phyloP scores from a whole-genome alignment of 2,113 vertebrate species.

The Sialia sialis region DNA sequence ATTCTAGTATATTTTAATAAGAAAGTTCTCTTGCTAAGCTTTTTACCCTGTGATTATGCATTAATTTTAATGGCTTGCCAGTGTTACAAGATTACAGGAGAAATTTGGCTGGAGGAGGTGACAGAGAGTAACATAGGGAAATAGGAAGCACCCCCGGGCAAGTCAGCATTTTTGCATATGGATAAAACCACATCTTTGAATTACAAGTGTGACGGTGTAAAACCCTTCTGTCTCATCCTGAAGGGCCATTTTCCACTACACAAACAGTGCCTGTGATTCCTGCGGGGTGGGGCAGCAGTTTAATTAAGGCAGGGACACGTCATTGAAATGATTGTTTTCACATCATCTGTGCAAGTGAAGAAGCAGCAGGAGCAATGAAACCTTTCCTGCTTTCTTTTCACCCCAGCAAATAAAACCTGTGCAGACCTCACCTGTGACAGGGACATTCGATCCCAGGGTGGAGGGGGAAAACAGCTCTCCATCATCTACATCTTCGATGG shows the following conservation, averaged over 20 bases:
- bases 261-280: not conserved
- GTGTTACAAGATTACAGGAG: not conserved
- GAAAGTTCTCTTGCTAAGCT: not conserved
- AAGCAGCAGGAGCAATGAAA: not conserved
- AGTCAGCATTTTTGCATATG: not conserved
- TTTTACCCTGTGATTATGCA: not conserved
- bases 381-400: not conserved
- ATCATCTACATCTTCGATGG: not conserved
- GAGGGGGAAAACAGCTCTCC: not conserved
- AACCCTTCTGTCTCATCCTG: not conserved
- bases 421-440: not conserved
- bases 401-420: not conserved
- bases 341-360: not conserved
- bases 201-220: not conserved
- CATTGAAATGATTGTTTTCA: rapidly evolving
- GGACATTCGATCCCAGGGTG: not conserved
- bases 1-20: not conserved
- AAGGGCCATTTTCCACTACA: not conserved
- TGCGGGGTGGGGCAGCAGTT: not conserved
- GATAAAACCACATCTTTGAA: not conserved
- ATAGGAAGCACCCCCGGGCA: not conserved
- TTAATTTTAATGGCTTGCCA: not conserved
- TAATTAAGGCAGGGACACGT: not conserved
- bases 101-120: not conserved
- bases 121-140: not conserved